Evolutionary conservation across 2,888 invertebrate genomes (phyloP), one percentile per base, ranked within the genome.

Genomic region (Erynnis tages): DNA sequence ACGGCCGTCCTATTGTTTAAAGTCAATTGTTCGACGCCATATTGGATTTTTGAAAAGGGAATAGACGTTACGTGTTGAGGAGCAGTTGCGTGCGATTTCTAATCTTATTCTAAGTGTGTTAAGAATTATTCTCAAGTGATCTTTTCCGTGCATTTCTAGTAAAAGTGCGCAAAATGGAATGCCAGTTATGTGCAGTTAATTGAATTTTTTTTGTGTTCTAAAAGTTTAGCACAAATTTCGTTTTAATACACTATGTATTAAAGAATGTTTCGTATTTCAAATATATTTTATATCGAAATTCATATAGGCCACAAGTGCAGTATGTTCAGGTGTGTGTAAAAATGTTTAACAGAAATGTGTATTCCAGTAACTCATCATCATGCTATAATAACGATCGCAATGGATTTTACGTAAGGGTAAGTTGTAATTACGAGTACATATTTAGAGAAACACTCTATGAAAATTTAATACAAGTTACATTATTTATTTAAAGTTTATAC

Each of bases 341-440:
- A 19, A 64, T 64, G 63, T 63, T 61, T 27, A 50, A 54, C 11
- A 60, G 56, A 41, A 57, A 50, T 6, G 40, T 48, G 0, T 56
- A 52, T 48, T 27, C 38, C 3, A 49, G 17, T 41, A 50, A 25
- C 10, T 13, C 41, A 23, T 35, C 29, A 8, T 59, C 40, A 49
- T 53, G 43, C 13, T n/a, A n/a, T n/a, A n/a, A n/a, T n/a, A 48
- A 53, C 8, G 61, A 61, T 13, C 55, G 59, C 16, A 54, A 43
- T 25, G 53, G 55, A 17, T 56, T 48, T 54, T 63, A 60, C 53
- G 29, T 53, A 4, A 59, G 61, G 57, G 64, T 64, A 40, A 55
- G 56, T 37, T 17, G 0, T 11, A 21, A 17, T 5, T 7, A 7
- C 4, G 8, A 25, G 8, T 2, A 7, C 2, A n/a, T n/a, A n/a